Evolutionary conservation across 2,888 invertebrate genomes (phyloP), one percentile per base, ranked within the genome.

Genomic region (Charanyca ferruginea): DNA sequence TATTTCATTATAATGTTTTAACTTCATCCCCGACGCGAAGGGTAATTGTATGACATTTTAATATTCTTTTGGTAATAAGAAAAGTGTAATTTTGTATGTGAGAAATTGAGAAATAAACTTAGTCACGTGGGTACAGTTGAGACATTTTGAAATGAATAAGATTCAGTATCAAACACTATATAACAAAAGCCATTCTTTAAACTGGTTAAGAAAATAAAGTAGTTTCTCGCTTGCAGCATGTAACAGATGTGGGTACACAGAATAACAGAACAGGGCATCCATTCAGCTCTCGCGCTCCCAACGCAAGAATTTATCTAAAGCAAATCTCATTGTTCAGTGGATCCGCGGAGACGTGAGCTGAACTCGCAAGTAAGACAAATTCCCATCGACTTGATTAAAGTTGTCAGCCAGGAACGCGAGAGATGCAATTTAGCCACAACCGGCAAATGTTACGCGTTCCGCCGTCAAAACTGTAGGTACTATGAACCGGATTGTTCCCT

Each of bases 341-440:
- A 91, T 90, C 86, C 87, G 84, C 72, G 80, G 87, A 89, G 88
- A 93, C 91, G 92, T 91, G 92, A 90, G 88, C 84, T 86, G 91
- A 92, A 92, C 90, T 91, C 86, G 81, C 89, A 90, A 91, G 89
- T 89, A 92, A 94, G 91, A 93, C 91, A 89, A 93, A 93, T 93
- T 93, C 89, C 90, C 91, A 93, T 92, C 89, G 92, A 90, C 86
- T 92, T 93, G 92, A 93, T 94, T 94, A 93, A 93, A 93, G 89
- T 92, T 91, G 91, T 91, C 92, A 90, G 91, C 82, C 84, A 77
- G 81, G 86, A 85, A 87, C 85, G 87, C 85, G 79, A 82, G 86
- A 86, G 89, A 91, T 93, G 93, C 91, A 91, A 91, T 92, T 92
- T 90, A 87, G 81, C 84, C 79, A 78, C 86, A 83, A 81, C 83